phyloP scores from a whole-genome alignment of 1,140 invertebrate species.

The Scaptomyza pallida region DNA sequence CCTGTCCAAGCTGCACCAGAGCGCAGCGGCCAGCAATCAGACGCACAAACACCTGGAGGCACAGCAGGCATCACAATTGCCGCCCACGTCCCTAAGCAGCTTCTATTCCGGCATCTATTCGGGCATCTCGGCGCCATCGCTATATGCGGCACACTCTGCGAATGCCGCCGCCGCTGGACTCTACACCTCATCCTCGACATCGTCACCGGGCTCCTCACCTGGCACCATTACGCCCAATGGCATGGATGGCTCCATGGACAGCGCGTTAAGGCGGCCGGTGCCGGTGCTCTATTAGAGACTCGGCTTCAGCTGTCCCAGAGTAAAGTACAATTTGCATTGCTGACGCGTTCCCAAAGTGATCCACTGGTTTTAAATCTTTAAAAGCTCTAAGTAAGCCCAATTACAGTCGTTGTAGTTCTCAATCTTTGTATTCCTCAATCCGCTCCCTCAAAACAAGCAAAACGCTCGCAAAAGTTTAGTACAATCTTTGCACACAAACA shows the following conservation, averaged over 20 bases:
- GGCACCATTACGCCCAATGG: conserved; percentile 77
- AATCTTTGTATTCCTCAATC: conserved; percentile 23
- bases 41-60: conserved; percentile 75
- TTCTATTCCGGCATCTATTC: conserved; percentile 87
- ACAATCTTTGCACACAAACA: conserved; percentile 58
- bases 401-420: conserved; percentile 28
- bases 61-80: conserved; percentile 84
- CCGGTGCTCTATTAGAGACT: conserved; percentile 85
- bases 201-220: conserved; percentile 84
- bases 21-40: conserved; percentile 74
- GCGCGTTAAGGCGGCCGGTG: conserved; percentile 86
- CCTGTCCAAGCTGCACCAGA: conserved; percentile 85
- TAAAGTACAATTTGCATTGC: conserved; percentile 78
- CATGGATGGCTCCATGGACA: conserved; percentile 79
- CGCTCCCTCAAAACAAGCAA: conserved; percentile 1
- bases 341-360: conserved; percentile 81
- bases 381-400: conserved; percentile 80
- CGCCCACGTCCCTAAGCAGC: conserved; percentile 86
- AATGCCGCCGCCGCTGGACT: conserved; percentile 77
- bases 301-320: conserved; percentile 55
- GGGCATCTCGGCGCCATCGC: conserved; percentile 83
- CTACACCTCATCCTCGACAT: conserved; percentile 83
- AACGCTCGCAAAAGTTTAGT: conserved; percentile 69
- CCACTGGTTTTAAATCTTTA: conserved; percentile 83
- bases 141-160: conserved; percentile 84